These are phyloP conservation scores for Herpetotheres cachinnans DNA, from an alignment of 2,113 vertebrate species.

Conservation along the genomic window DNA sequence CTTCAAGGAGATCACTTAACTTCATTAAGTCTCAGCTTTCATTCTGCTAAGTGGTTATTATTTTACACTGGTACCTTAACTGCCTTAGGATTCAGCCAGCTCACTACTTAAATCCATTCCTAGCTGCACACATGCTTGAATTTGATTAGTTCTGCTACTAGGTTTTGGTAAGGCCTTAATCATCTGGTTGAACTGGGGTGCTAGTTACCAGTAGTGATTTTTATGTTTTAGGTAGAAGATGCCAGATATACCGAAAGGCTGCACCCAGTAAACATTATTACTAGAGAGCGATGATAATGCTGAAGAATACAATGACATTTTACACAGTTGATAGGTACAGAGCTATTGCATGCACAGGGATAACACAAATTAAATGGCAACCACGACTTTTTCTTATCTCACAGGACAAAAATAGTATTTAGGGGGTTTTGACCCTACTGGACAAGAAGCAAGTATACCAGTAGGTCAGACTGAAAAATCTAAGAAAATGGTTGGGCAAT, in stretches of 20 bases:
- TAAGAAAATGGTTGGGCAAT: neutral
- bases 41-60: neutral
- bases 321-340: neutral
- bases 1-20: neutral
- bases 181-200: neutral
- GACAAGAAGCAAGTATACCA: neutral
- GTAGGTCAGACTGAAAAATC: neutral
- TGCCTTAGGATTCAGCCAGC: neutral
- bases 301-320: neutral
- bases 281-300: neutral
- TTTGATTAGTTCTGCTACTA: neutral
- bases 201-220: neutral
- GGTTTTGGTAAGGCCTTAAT: neutral
- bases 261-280: neutral
- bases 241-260: neutral
- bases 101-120: neutral
- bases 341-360: neutral
- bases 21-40: neutral
- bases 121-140: neutral
- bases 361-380: neutral
- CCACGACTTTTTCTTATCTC: neutral
- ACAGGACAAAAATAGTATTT: neutral
- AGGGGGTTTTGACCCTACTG: neutral
- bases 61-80: neutral
- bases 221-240: neutral